Evolutionary conservation across 1,140 invertebrate genomes (phyloP), one percentile per base, ranked within the genome.

Genomic region (Drosophila neocordata): DNA sequence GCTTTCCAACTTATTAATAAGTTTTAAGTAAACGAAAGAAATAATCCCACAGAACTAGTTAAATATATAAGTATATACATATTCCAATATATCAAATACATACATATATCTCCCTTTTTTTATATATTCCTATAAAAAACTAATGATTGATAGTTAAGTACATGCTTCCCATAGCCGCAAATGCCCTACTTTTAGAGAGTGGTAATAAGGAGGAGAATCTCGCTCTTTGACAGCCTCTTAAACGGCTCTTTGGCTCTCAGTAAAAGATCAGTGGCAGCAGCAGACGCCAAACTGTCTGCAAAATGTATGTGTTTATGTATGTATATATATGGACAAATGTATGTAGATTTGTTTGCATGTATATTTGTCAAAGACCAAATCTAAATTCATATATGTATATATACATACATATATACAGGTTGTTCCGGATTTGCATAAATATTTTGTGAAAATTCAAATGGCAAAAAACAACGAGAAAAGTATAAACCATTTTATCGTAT

Each of bases 271-370:
- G 38, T 22, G 27, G 24, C 8, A 18, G 37, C 44, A 31, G 52
- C 48, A 61, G 81, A 38, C 82, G 81, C 82, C 81, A 78, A 22
- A 58, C 65, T 59, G 81, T 85, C 82, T 87, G 65, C 58, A 20
- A 61, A 75, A 71, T 48, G 15, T 48, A 44, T 18, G 8, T 9
- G 9, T 18, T 12, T 44, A 9, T 20, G 15, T 48, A 18, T 44
- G 41, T 20, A 37, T 34, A 35, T 51, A 51, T 31, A 31, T n/a
- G n/a, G 27, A 6, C 4, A 31, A 31, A 31, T 31, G 15, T 44
- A n/a, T 38, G 37, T 38, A 38, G 12, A 38, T 38, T 38, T 38
- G 37, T 38, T 4, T 38, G 12, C 13, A 38, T 13, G 37, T 38
- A 1, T 31, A 31, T 31, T 38, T n/a, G 59, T 64, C 63, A 38